These are phyloP conservation scores for Bemisia tabaci DNA, from an alignment of 1,140 invertebrate species.

Conservation along the genomic window DNA sequence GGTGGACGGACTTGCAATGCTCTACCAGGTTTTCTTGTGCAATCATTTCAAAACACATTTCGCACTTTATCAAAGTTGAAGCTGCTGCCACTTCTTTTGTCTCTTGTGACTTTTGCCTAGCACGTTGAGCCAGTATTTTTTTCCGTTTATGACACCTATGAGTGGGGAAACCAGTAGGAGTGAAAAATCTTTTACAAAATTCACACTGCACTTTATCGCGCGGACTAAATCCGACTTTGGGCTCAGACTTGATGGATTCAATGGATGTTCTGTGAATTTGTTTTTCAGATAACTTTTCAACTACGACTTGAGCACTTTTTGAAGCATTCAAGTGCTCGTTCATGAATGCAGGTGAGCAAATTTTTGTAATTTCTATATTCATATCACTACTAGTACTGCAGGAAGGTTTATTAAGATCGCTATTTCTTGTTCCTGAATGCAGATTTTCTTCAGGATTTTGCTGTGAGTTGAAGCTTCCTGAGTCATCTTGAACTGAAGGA, in stretches of 20 bases:
- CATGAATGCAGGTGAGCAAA: neutral
- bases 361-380: neutral
- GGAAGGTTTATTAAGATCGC: neutral
- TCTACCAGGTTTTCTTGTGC: neutral
- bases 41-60: neutral
- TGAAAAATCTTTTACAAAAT: neutral
- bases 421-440: neutral
- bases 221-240: neutral
- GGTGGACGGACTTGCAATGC: neutral
- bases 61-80: neutral
- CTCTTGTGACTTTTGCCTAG: neutral
- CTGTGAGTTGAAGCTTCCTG: neutral
- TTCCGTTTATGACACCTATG: neutral
- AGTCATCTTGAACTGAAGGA: neutral
- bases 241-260: neutral
- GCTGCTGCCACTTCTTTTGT: neutral
- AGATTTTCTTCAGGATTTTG: neutral
- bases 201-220: neutral
- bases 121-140: neutral
- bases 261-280: neutral
- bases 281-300: neutral
- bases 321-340: neutral
- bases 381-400: neutral
- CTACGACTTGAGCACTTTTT: neutral
- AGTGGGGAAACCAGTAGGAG: neutral